Base-by-base conservation (phyloP, 2,797 vertebrate species). In the Pempheris klunzingeri region DNA sequence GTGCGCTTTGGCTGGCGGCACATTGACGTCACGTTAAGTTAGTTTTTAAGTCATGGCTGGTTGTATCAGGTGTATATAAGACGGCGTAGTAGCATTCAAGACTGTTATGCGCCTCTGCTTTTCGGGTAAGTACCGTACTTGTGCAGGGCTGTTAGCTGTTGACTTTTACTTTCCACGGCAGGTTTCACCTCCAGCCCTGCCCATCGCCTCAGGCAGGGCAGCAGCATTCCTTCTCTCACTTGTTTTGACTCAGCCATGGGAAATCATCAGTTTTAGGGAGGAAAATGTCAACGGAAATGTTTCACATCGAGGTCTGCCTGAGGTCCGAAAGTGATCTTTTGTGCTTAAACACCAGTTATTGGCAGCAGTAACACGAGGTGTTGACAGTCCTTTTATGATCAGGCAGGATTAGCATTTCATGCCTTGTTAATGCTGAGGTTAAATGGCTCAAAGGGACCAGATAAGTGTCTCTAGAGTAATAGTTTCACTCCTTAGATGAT, bases 191-290 rank as follows among this genome's bases (percentile, higher is more conserved):
- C 30, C 75, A 54, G 88, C 86, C 92, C 86, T 87, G 90, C 93
- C 93, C 90, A 91, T 87, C 75, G 91, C 94, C 89, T 52, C 32
- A 0, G 88, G 93, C 87, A 59, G 55, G 50, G 63, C 43, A 46
- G 39, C 72, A 60, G 72, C 93, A 93, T 93, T 92, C 92, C 87
- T 83, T 44, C 52, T 24, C 17, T 70, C 55, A 11, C 53, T 72
- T 82, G 77, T 87, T 87, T 79, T 65, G 78, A 74, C 77, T 68
- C 70, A 77, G 65, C 52, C 68, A 66, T 32, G 13, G 15, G 22
- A 49, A 58, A 67, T 41, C 15, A 18, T 49, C 46, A 13, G 26
- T 7, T 41, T 41, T 22, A 28, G 4, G 9, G 9, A 22, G 20
- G 18, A 14, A 64, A 63, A 68, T 43, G 41, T 64, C 10, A 65